Percentiles rank a stretch among this genome's conserved stretches.
These are phyloP conservation scores for Drosophila colorata DNA, from an alignment of 2,888 invertebrate genomes.

Conservation along the genomic window DNA sequence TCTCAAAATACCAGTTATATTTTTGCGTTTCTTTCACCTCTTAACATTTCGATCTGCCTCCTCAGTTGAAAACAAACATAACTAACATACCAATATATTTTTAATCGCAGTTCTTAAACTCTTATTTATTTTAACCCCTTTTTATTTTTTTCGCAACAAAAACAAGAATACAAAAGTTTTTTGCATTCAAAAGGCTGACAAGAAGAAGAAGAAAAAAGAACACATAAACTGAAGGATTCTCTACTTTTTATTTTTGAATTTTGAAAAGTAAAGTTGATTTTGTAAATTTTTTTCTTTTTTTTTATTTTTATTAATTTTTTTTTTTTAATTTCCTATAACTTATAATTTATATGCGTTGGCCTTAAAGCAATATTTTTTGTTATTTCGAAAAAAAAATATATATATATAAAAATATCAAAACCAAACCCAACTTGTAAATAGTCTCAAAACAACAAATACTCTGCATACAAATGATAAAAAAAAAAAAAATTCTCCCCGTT, in stretches of 20 bases:
- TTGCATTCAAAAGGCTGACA: slow-evolving; percentile 54
- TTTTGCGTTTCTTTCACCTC: slow-evolving; percentile 54
- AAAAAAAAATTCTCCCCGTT: slow-evolving; percentile 60
- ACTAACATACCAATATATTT: slow-evolving; percentile 70
- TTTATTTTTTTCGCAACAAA: slow-evolving; percentile 1
- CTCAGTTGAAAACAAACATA: slow-evolving; percentile 63
- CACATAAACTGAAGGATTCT: slow-evolving; percentile 55
- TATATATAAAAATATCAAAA: slow-evolving; percentile 35
- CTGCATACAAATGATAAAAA: slow-evolving; percentile 70
- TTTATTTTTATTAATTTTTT: slow-evolving; percentile 25
- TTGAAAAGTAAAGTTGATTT: slow-evolving; percentile 44
- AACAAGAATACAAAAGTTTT: slow-evolving; percentile 60
- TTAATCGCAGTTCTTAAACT: slow-evolving; percentile 48
- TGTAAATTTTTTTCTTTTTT: slow-evolving; percentile 31
- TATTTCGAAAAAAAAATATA: slow-evolving; percentile 36
- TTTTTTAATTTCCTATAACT: slow-evolving; percentile 4
- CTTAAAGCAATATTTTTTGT: slow-evolving; percentile 47
- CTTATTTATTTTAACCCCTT: slow-evolving; percentile 19
- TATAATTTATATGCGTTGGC: slow-evolving; percentile 3
- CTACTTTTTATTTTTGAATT: slow-evolving; percentile 39
- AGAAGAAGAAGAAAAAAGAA: slow-evolving; percentile 55
- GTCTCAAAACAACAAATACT: slow-evolving; percentile 71
- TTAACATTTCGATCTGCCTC: slow-evolving; percentile 48
- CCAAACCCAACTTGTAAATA: slow-evolving; percentile 81
- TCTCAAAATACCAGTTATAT: slow-evolving; percentile 70